These are phyloP conservation scores for Tenrec ecaudatus DNA, from an alignment of 2,113 vertebrate species.

Conservation along the genomic window DNA sequence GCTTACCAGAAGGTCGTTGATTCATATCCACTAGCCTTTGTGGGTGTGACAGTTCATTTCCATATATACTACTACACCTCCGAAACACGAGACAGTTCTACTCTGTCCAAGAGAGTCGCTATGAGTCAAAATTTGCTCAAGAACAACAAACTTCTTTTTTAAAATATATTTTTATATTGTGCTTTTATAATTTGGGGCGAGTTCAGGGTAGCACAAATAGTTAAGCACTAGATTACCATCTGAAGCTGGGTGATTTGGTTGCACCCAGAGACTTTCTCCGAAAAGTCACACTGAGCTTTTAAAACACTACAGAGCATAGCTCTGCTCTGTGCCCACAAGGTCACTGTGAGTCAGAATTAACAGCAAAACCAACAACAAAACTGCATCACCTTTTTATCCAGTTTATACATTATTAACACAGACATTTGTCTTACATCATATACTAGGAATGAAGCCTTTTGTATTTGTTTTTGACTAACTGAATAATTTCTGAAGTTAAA, in stretches of 20 bases:
- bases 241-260: neutral
- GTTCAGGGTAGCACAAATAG: too few species aligned
- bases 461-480: too few species aligned
- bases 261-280: neutral
- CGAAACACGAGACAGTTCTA: neutral
- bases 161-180: neutral
- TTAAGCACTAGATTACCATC: too few species aligned
- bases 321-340: neutral
- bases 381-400: too few species aligned
- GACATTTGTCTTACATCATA: too few species aligned
- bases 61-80: too few species aligned
- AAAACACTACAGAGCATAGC: neutral
- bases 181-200: too few species aligned
- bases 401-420: neutral
- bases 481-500: neutral
- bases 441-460: too few species aligned
- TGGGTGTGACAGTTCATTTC: too few species aligned
- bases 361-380: neutral
- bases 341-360: neutral
- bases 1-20: neutral
- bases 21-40: neutral
- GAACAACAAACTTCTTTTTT: neutral
- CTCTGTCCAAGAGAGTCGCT: neutral
- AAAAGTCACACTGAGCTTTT: neutral
- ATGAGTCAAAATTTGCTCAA: neutral